Evolutionary conservation across 2,797 vertebrate species (phyloP).

Genomic region (Paramormyrops hopkinsi): DNA sequence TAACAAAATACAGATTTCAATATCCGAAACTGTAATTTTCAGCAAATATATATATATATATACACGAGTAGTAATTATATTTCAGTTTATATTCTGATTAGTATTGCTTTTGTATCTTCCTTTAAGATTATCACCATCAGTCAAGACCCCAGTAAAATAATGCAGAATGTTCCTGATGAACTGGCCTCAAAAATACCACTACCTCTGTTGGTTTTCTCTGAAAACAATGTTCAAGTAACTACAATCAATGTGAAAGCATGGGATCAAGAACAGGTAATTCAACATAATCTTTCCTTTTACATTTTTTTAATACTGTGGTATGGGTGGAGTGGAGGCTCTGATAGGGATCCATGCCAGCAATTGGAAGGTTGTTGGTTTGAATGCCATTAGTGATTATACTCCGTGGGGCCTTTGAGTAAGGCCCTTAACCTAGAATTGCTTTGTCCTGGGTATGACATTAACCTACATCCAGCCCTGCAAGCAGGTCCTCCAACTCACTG

Average conservation of each 20-base stretch:
- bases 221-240: conserved; percentile 20
- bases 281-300: neutral
- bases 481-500: neutral
- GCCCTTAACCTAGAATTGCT: neutral
- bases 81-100: neutral
- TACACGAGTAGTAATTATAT: neutral
- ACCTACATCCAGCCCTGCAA: neutral
- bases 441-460: neutral
- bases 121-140: conserved; percentile 48
- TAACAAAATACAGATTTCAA: neutral
- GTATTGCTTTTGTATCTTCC: conserved; percentile 3
- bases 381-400: neutral
- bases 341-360: neutral
- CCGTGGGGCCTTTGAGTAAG: neutral
- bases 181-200: conserved; percentile 48
- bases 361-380: neutral
- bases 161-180: conserved; percentile 48
- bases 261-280: conserved; percentile 48
- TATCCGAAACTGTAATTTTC: conserved; percentile 5
- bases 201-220: conserved; percentile 34
- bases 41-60: neutral
- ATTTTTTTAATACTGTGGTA: neutral
- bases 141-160: conserved; percentile 28
- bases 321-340: neutral
- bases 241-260: conserved; percentile 48